Conservation (phyloP, 2,888 invertebrate species). For the Tetragonula carbonaria region DNA sequence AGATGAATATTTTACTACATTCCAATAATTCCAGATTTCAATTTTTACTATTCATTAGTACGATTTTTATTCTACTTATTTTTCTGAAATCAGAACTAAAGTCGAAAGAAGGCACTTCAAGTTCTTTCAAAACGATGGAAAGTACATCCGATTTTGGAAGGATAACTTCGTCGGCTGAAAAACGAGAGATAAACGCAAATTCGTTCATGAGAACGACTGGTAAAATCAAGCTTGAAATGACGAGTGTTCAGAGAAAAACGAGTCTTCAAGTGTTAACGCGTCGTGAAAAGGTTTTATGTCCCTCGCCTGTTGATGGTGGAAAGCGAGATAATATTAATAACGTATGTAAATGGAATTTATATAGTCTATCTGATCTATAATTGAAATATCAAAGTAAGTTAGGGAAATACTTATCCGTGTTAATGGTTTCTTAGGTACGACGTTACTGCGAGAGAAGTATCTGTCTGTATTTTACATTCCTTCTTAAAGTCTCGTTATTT, state of each 20-base stretch:
- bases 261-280: slow-evolving; percentile 38
- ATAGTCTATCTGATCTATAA: slow-evolving; percentile 59
- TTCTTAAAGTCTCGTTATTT: not conserved
- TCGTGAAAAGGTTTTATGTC: slow-evolving; percentile 28
- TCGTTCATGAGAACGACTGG: not conserved
- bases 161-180: not conserved
- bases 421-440: slow-evolving; percentile 56
- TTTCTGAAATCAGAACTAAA: not conserved
- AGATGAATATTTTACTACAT: not conserved
- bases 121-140: not conserved
- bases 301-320: slow-evolving; percentile 10
- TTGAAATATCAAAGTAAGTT: slow-evolving; percentile 48
- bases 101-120: not conserved
- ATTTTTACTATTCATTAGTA: no score
- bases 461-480: slow-evolving; percentile 17
- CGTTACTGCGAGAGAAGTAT: slow-evolving; percentile 50
- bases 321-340: slow-evolving; percentile 21
- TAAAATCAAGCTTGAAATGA: slow-evolving; percentile 17
- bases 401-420: slow-evolving; percentile 62
- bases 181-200: not conserved
- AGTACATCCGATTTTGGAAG: not conserved
- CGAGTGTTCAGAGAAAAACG: slow-evolving; percentile 24
- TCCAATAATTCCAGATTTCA: no score
- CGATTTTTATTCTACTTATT: no score
- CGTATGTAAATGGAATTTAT: slow-evolving; percentile 52